These are phyloP conservation scores for Campylomormyrus numenius DNA, from an alignment of 2,113 vertebrate species.

Conservation along the genomic window DNA sequence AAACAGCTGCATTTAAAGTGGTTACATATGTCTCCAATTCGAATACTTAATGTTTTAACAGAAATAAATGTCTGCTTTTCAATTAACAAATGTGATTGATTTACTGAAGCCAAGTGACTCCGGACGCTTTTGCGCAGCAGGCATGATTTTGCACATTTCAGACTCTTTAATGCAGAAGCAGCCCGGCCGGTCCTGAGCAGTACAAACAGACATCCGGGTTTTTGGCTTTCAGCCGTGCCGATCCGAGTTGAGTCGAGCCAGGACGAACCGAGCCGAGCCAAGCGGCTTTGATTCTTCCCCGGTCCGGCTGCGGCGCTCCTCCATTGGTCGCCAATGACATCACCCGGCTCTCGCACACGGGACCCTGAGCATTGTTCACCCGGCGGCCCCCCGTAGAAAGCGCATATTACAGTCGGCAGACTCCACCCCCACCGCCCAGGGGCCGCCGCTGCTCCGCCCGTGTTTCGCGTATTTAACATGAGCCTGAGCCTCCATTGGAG, in stretches of 20 bases:
- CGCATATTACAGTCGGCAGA: constrained; percentile 22
- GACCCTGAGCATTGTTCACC: constrained; percentile 37
- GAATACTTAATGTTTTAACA: neutral
- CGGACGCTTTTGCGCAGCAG: neutral
- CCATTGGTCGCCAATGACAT: constrained; percentile 90
- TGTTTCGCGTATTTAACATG: constrained; percentile 39
- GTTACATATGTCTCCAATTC: neutral
- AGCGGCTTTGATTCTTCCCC: constrained; percentile 45
- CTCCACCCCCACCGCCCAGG: constrained; percentile 38
- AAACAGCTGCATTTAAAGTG: neutral
- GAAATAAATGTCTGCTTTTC: neutral
- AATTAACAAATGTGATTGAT: neutral
- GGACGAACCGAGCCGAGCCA: constrained; percentile 26
- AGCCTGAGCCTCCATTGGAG: constrained; percentile 63
- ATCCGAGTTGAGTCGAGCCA: constrained; percentile 14
- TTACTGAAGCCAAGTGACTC: neutral
- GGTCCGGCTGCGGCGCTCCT: constrained; percentile 44
- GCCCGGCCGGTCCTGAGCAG: neutral
- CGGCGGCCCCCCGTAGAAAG: constrained; percentile 33
- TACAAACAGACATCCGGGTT: constrained; percentile 12
- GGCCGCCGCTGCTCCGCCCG: constrained; percentile 44
- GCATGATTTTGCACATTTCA: neutral
- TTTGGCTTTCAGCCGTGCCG: constrained; percentile 37
- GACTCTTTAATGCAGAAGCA: neutral
- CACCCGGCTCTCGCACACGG: constrained; percentile 47